Base-by-base conservation (phyloP, 2,888 invertebrate genomes). In the Lysandra bellargus region DNA sequence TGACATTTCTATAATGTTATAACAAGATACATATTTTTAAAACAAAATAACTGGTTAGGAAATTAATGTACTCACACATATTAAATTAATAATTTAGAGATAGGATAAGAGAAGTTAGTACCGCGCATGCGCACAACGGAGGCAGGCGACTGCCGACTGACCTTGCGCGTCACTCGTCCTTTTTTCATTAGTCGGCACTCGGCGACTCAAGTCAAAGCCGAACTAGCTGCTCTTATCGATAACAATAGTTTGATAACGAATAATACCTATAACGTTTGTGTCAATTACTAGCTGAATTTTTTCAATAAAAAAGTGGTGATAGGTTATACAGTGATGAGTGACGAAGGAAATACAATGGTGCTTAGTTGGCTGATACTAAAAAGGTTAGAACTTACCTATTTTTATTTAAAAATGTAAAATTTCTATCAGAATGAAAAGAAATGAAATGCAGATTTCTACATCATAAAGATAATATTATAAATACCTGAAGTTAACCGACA, bases 111-210 rank as follows among this genome's bases (percentile, higher is more conserved):
- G 78, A 60, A 74, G 61, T 61, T 60, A 60, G 61, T 60, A 79
- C 33, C 53, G 79, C 94, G 94, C 94, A 93, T 93, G 94, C 94
- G 94, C 91, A 84, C 84, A 81, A 94, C 94, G 94, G 90, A 84
- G 84, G 81, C 84, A 83, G 82, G 81, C 86, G 81, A 81, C 83
- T 90, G 94, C 93, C 94, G 81, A 81, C 83, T 90, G 94, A 93
- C 94, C 94, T 94, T 93, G 89, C 84, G 87, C 91, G 94, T 91
- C 93, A 94, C 93, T 88, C 91, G 94, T 91, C 93, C 94, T 93
- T 88, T 86, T 78, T 40, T 78, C 84, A 76, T 57, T 76, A 92
- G 93, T 92, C 87, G 88, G 86, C 90, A 87, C 88, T 92, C 87
- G 88, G 86, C 90, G 88, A 88, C 88, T 86, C 87, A 87, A 87